Percentiles rank a stretch among this genome's conserved stretches.
Conservation (phyloP, 2,113 vertebrate species). For the Beaufortia kweichowensis region DNA sequence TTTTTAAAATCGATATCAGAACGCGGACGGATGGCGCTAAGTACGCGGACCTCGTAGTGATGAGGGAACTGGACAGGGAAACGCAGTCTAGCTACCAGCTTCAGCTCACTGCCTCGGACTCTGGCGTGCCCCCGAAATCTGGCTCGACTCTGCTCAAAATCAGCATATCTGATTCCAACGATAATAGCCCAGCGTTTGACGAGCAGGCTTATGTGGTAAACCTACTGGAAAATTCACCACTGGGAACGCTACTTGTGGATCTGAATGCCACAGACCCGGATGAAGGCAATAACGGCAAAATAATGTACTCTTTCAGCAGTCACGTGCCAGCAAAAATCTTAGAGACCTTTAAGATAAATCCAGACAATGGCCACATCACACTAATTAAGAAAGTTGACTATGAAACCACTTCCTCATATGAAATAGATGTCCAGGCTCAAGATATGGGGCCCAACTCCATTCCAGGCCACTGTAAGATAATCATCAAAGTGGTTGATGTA, state of each 20-base stretch:
- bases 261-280: conserved; percentile 97
- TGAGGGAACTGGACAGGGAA: conserved; percentile 88
- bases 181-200: conserved; percentile 94
- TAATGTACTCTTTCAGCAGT: conserved; percentile 92
- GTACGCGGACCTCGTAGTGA: conserved; percentile 91
- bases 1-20: conserved; percentile 88
- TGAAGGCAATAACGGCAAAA: conserved; percentile 94
- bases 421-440: conserved; percentile 93
- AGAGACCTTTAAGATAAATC: conserved; percentile 90
- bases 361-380: conserved; percentile 88
- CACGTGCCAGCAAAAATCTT: conserved; percentile 89
- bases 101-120: conserved; percentile 88
- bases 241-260: conserved; percentile 88
- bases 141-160: conserved; percentile 93
- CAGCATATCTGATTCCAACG: conserved; percentile 93
- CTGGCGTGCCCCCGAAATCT: conserved; percentile 85
- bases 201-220: conserved; percentile 84
- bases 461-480: conserved; percentile 94
- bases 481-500: conserved; percentile 92
- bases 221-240: conserved; percentile 83
- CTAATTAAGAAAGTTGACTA: conserved; percentile 92
- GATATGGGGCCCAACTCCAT: conserved; percentile 97
- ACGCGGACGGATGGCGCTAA: conserved; percentile 92
- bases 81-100: conserved; percentile 86
- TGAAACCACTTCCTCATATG: conserved; percentile 85